Evolutionary conservation across 2,113 vertebrate genomes (phyloP), one percentile per base, ranked within the genome.

Genomic region (Centropus bengalensis): DNA sequence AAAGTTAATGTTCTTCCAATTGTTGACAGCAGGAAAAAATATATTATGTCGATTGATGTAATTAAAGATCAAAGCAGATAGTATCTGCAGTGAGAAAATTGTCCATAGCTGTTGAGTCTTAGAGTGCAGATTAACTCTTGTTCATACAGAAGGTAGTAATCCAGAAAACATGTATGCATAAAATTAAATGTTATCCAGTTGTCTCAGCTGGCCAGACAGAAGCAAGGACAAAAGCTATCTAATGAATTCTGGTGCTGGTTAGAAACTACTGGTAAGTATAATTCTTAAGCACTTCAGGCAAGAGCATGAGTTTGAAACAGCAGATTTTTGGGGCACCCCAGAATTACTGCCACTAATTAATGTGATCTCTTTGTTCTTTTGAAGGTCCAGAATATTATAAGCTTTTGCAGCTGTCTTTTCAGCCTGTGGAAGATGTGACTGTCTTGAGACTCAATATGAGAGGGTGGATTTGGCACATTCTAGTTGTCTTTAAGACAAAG

Each of bases 41-140:
- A 64, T 60, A 33, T 84, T 78, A 70, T 60, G 26, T 45, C 47
- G 6, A 82, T 11, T n/a, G 80, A 63, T 75, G 32, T 49, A 95
- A 95, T 87, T 88, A 92, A 88, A 86, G 10, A 96, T 18, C 8
- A 96, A 91, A 96, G 28, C 70, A 96, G 78, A 86, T 94, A 73
- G 51, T 52, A 69, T 52, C 16, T 67, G 28, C 44, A 51, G 42
- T 27, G 21, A 49, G 63, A 83, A 95, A 94, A 91, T 93, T 76
- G 95, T 66, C 49, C 8, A 10, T 87, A 71, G 22, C 44, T 42
- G 5, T 55, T 79, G 54, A 78, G 38, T 83, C 23, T 55, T 77
- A 20, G 36, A 76, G 22, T 32, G 22, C 8, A 81, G 14, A 78
- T 59, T 70, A 86, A 42, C 3, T 81, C 60, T 83, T 81, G 10